Percentiles rank a stretch among this genome's conserved stretches.
Conservation (phyloP, 1,140 invertebrate species). For the Rhynchophorus ferrugineus region DNA sequence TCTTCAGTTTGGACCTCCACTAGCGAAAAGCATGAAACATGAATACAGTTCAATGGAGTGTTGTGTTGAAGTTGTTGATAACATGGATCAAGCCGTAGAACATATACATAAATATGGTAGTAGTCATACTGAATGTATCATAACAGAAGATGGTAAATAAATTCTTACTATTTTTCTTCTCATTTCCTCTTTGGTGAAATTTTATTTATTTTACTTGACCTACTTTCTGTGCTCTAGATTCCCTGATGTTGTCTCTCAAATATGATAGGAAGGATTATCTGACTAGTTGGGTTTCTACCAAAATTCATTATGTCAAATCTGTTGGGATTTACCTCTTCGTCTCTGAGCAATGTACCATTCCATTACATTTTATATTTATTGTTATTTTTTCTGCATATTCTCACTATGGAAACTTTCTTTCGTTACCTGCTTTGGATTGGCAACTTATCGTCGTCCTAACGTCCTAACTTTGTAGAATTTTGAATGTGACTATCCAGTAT, state of each 20-base stretch:
- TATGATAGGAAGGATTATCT: not conserved
- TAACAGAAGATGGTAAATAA: slow-evolving; percentile 74
- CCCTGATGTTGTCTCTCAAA: not conserved
- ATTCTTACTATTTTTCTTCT: not conserved
- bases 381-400: too few relatives aligned
- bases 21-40: slow-evolving; percentile 77
- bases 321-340: too few relatives aligned
- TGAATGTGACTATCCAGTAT: too few relatives aligned
- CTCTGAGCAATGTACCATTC: too few relatives aligned
- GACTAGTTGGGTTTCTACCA: too few relatives aligned
- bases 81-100: slow-evolving; percentile 79
- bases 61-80: slow-evolving; percentile 87
- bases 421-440: too few relatives aligned
- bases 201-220: not conserved
- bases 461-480: too few relatives aligned
- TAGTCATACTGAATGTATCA: slow-evolving; percentile 92
- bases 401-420: too few relatives aligned
- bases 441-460: too few relatives aligned
- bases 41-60: slow-evolving; percentile 93
- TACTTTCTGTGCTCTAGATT: not conserved
- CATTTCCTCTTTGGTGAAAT: not conserved
- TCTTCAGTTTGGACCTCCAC: slow-evolving; percentile 88
- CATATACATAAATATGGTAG: slow-evolving; percentile 96
- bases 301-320: too few relatives aligned
- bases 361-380: too few relatives aligned